phyloP scores from a whole-genome alignment of 2,888 invertebrate genomes.

The Acleris sparsana region DNA sequence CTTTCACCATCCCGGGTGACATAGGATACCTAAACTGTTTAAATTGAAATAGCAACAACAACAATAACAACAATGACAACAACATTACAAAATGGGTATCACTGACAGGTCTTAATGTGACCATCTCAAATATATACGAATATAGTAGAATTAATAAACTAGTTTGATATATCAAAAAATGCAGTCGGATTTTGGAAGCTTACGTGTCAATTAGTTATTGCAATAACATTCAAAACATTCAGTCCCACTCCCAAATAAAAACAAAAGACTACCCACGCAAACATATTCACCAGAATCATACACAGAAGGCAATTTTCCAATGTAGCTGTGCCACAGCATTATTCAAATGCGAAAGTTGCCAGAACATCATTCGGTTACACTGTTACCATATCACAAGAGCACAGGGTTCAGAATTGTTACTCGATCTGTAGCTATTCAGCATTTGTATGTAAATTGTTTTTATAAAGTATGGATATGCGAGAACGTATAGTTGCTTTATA shows the following conservation, averaged over 20 bases:
- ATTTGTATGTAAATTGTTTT: slow-evolving; percentile 70
- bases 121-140: too few species aligned
- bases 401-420: slow-evolving; percentile 7
- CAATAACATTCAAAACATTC: background rate
- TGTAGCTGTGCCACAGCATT: slow-evolving; percentile 19
- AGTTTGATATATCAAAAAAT: too few species aligned
- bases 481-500: slow-evolving; percentile 56
- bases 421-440: slow-evolving; percentile 42
- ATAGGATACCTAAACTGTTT: too few species aligned
- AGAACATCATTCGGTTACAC: slow-evolving; percentile 9
- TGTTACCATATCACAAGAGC: slow-evolving; percentile 6
- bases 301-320: slow-evolving; percentile 29
- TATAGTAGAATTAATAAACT: too few species aligned
- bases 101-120: too few species aligned
- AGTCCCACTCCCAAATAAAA: background rate
- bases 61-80: too few species aligned
- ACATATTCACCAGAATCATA: slow-evolving; percentile 7
- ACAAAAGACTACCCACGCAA: background rate
- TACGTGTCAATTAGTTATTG: too few species aligned
- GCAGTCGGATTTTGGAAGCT: too few species aligned
- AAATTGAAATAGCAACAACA: too few species aligned
- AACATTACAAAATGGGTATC: too few species aligned
- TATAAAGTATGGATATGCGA: slow-evolving; percentile 63
- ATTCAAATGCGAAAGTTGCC: slow-evolving; percentile 25
- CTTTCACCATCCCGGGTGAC: too few species aligned